phyloP scores from a whole-genome alignment of 2,888 invertebrate species.

The Eupithecia insigniata region DNA sequence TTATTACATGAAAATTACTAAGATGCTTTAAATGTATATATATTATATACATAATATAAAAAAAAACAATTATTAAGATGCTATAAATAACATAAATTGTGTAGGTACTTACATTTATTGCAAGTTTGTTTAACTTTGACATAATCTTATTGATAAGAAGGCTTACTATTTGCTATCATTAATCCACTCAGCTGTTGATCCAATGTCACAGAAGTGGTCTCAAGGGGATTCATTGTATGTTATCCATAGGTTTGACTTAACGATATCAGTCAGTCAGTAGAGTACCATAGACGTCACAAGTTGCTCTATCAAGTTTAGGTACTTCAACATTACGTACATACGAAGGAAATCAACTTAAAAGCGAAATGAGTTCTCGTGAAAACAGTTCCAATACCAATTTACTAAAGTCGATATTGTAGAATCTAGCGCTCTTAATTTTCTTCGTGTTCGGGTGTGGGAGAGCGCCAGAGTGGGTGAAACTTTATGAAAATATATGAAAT shows the following conservation, averaged over 20 bases:
- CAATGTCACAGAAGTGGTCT: background rate
- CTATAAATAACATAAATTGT: background rate
- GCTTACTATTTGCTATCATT: slow-evolving; percentile 1
- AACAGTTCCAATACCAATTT: background rate
- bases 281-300: background rate
- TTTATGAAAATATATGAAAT: background rate
- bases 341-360: background rate
- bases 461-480: too few species aligned
- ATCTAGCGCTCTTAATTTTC: too few species aligned
- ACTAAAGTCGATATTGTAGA: background rate
- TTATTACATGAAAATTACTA: background rate
- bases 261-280: background rate
- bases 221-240: background rate
- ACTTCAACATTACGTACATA: background rate
- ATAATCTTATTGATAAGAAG: background rate
- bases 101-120: background rate
- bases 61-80: background rate
- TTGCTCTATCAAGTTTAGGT: background rate
- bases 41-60: too few species aligned
- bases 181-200: background rate
- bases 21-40: background rate
- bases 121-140: background rate
- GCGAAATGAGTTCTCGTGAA: background rate
- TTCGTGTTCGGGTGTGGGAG: too few species aligned
- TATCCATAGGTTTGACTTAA: background rate